A percentile compares a stretch with the other conserved stretches of the same genome.
Evolutionary conservation across 2,888 invertebrate genomes (phyloP).

Genomic region (Eristalis pertinax): DNA sequence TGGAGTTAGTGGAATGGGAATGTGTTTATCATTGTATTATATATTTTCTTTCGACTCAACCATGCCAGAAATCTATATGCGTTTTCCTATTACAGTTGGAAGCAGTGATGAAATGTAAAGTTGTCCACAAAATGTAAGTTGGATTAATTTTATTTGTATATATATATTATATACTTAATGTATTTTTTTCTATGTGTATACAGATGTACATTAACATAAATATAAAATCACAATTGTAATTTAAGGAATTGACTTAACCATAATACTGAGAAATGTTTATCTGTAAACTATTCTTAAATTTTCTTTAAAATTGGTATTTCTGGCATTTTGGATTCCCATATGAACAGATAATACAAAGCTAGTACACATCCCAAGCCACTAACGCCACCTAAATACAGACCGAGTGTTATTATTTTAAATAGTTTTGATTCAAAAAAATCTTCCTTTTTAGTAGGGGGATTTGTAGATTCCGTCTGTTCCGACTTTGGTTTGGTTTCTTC

Average conservation of each 20-base stretch:
- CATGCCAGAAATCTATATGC: constrained; percentile 79
- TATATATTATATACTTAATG: neutral
- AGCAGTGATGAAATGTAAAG: constrained; percentile 42
- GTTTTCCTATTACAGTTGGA: constrained; percentile 78
- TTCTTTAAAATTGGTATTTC: constrained; percentile 78
- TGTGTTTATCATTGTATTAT: constrained; percentile 78
- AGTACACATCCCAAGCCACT: constrained; percentile 78
- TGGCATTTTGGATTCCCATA: constrained; percentile 81
- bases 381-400: constrained; percentile 79
- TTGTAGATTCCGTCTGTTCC: constrained; percentile 74
- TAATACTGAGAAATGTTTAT: constrained; percentile 3
- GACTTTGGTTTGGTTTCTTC: constrained; percentile 70
- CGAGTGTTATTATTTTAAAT: constrained; percentile 77
- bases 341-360: constrained; percentile 79
- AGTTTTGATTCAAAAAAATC: constrained; percentile 79
- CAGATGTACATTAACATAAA: neutral
- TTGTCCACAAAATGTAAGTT: constrained; percentile 1
- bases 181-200: neutral
- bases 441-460: constrained; percentile 75
- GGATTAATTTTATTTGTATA: neutral
- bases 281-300: neutral
- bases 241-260: neutral
- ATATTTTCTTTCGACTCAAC: constrained; percentile 79
- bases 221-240: neutral
- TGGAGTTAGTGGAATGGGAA: constrained; percentile 79